Evolutionary conservation across 2,888 invertebrate species (phyloP).

Genomic region (Anoplius nigerrimus): DNA sequence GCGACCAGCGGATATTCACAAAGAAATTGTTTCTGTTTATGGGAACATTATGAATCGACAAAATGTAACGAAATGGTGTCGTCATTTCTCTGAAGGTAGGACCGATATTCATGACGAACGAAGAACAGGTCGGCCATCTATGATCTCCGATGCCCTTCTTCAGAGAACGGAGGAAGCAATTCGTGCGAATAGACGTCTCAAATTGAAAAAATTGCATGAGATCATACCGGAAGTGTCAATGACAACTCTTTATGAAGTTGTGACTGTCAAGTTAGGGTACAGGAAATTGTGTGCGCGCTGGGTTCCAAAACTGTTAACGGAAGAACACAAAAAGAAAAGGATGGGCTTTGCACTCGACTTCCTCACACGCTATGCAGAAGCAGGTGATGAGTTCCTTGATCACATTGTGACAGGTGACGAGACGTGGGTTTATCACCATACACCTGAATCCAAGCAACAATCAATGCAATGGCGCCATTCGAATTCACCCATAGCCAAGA

Average conservation of each 20-base stretch:
- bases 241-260: neutral
- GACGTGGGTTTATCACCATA: conserved; percentile 14
- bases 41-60: too few species aligned
- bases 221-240: neutral
- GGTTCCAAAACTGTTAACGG: neutral
- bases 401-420: conserved; percentile 8
- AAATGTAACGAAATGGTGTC: neutral
- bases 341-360: neutral
- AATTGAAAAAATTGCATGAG: neutral
- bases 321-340: neutral
- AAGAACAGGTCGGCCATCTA: neutral
- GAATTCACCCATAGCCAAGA: neutral
- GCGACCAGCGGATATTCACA: too few species aligned
- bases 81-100: neutral
- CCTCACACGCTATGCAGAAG: neutral
- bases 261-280: neutral
- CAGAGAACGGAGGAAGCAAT: neutral
- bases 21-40: too few species aligned
- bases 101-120: neutral
- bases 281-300: neutral
- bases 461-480: neutral
- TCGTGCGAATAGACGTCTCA: neutral
- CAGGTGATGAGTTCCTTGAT: neutral
- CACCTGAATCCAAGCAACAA: neutral
- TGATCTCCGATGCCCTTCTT: neutral